phyloP scores from a whole-genome alignment of 2,113 vertebrate species.

The Odontesthes bonariensis region DNA sequence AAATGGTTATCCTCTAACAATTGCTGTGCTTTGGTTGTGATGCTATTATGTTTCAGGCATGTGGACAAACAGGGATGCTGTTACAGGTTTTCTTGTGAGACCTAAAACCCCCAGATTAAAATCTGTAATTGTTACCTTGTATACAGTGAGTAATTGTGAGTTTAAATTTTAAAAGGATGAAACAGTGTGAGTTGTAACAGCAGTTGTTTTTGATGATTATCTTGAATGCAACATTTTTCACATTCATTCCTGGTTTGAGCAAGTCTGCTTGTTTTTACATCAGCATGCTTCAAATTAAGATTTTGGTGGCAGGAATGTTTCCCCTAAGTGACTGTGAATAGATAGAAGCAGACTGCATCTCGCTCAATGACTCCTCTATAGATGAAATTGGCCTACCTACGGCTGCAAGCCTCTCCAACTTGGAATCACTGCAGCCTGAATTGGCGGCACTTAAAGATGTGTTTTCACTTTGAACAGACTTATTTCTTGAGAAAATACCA shows the following conservation, averaged over 20 bases:
- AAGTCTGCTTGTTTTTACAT: slow-evolving; percentile 57
- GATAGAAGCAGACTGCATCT: slow-evolving; percentile 25
- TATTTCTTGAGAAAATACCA: slow-evolving; percentile 76
- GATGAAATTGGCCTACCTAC: slow-evolving; percentile 17
- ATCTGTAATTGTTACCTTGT: background rate
- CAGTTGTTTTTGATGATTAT: slow-evolving; percentile 57
- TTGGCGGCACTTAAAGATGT: slow-evolving; percentile 45
- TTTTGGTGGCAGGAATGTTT: slow-evolving; percentile 13
- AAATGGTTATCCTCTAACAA: too few relatives aligned
- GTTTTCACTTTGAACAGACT: slow-evolving; percentile 62
- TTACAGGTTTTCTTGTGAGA: too few relatives aligned
- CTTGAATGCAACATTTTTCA: slow-evolving; percentile 48
- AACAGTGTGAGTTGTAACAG: slow-evolving; percentile 29
- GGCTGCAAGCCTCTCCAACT: slow-evolving; percentile 17
- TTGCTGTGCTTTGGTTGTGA: too few relatives aligned
- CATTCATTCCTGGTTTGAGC: slow-evolving; percentile 24
- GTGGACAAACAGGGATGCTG: too few relatives aligned
- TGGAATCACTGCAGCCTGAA: slow-evolving; percentile 24
- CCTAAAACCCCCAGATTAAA: slow-evolving; percentile 29
- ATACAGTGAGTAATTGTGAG: slow-evolving; percentile 21
- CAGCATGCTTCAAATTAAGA: slow-evolving; percentile 44
- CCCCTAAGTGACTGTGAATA: slow-evolving; percentile 19
- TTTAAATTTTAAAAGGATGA: slow-evolving; percentile 21
- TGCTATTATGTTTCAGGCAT: background rate
- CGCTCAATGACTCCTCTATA: slow-evolving; percentile 47